These are phyloP conservation scores for Puma concolor DNA, from an alignment of 2,113 vertebrate species.

Conservation along the genomic window DNA sequence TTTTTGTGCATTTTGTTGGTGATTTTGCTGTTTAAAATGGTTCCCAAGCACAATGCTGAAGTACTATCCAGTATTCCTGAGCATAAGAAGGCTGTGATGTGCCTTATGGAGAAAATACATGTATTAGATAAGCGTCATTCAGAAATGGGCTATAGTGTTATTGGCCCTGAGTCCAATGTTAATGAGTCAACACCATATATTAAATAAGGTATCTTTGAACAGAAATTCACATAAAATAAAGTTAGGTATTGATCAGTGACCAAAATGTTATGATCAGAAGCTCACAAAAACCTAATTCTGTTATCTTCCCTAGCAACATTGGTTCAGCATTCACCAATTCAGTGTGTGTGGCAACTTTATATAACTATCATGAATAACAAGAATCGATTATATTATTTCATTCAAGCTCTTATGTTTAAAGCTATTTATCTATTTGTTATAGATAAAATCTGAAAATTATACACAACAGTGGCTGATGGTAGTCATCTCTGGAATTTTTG, in stretches of 20 bases:
- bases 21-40: conserved; percentile 36
- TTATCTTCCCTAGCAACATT: background rate
- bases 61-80: background rate
- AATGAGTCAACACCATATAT: background rate
- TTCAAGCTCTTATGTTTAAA: background rate
- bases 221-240: conserved; percentile 45
- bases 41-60: background rate
- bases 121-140: background rate
- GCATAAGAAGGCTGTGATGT: background rate
- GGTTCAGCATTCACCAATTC: background rate
- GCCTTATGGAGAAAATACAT: background rate
- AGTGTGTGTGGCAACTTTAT: background rate
- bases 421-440: background rate
- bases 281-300: background rate
- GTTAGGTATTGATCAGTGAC: background rate
- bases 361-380: background rate
- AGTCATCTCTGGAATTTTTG: background rate
- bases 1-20: background rate
- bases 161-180: background rate
- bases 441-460: background rate
- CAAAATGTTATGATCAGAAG: background rate
- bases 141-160: background rate
- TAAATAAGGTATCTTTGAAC: conserved; percentile 1
- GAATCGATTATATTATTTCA: background rate
- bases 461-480: background rate